These are phyloP conservation scores for Sorex maritimensis DNA, from an alignment of 2,797 vertebrate genomes.

Conservation along the genomic window DNA sequence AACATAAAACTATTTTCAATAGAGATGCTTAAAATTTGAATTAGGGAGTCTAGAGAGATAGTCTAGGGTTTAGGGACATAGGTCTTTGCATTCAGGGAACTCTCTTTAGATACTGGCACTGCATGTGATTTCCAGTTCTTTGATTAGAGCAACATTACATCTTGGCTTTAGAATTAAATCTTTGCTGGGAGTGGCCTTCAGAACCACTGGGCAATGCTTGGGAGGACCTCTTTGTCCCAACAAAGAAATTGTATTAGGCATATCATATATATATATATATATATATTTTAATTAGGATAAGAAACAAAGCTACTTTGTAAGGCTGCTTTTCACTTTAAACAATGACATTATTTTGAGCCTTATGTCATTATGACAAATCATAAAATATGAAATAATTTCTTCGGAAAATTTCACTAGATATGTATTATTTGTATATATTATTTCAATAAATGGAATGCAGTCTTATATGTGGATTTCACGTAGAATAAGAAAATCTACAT, in stretches of 20 bases:
- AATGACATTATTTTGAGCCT: background rate
- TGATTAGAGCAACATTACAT: too few relatives aligned
- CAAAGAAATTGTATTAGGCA: background rate
- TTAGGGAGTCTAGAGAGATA: too few relatives aligned
- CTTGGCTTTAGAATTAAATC: too few relatives aligned
- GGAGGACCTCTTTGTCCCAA: too few relatives aligned
- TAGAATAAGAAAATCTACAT: conserved; percentile 40
- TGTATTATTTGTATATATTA: background rate
- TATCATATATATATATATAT: background rate
- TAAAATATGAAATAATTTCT: conserved; percentile 28
- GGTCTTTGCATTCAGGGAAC: too few relatives aligned
- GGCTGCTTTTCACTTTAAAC: conserved; percentile 2
- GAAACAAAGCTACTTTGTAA: background rate
- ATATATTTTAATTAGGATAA: background rate
- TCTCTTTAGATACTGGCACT: too few relatives aligned
- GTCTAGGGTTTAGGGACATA: too few relatives aligned
- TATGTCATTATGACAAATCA: background rate
- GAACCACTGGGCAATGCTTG: too few relatives aligned
- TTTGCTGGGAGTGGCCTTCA: too few relatives aligned
- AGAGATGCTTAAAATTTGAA: conserved; percentile 11
- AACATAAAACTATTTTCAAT: background rate
- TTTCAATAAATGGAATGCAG: background rate
- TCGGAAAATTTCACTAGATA: too few relatives aligned
- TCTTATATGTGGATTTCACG: conserved; percentile 48
- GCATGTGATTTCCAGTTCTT: too few relatives aligned